Evolutionary conservation across 2,113 vertebrate genomes (phyloP), one percentile per base, ranked within the genome.

Genomic region (Boleophthalmus pectinirostris): DNA sequence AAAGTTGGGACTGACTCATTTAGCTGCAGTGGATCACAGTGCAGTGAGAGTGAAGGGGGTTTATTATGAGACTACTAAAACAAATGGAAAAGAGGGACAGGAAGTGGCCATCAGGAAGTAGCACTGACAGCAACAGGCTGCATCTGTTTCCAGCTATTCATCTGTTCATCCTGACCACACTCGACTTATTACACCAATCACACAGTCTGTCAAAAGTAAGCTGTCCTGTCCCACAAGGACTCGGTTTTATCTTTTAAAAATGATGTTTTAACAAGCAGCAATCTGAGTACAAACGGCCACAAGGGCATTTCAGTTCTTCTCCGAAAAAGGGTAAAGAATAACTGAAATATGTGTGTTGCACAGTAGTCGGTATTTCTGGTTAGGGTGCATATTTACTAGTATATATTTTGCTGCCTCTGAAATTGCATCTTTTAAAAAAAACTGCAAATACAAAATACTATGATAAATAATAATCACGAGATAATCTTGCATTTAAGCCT

Each of bases 131-230:
- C 0, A 10, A 80, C 75, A 61, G 69, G 72, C 80, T 67, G 75
- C 90, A 88, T 90, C 87, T 92, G 89, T 88, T 92, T 92, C 90
- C 90, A 56, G 74, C 72, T 66, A 87, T 90, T 90, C 81, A 88
- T 79, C 43, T 80, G 74, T 60, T 23, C 73, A 73, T 88, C 85
- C 87, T 82, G 80, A 75, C 1, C 38, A 21, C 18, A 6, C 21
- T 35, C 16, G 14, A 16, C 24, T 60, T 51, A 23, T 68, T 23
- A 4, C 51, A 33, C 54, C 33, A 8, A 25, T 58, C 18, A 54
- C 63, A 69, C 75, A n/a, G n/a, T 68, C 60, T 56, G 53, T 54
- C 57, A n/a, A 63, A 11, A 33, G 49, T 53, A 20, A 53, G 20
- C 49, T n/a, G 49, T 20, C 16, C 7, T 9, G 20, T 51, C 18